These are phyloP conservation scores for Halcyon chelicuti DNA, from an alignment of 2,797 vertebrate species.

Conservation along the genomic window DNA sequence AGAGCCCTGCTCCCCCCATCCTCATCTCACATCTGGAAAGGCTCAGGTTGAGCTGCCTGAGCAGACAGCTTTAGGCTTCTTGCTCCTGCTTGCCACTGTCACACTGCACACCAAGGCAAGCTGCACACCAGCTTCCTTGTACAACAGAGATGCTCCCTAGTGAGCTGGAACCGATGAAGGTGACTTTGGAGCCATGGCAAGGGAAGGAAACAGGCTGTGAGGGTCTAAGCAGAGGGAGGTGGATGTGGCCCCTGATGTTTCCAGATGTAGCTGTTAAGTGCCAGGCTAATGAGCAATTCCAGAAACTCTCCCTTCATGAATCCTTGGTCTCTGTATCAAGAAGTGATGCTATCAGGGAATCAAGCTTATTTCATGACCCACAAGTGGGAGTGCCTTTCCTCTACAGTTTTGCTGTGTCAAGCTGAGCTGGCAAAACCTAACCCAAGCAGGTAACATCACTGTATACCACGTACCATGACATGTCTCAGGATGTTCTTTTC, in stretches of 20 bases:
- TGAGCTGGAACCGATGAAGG: not conserved
- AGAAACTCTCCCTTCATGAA: not conserved
- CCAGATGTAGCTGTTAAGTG: not conserved
- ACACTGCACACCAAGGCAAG: accelerated
- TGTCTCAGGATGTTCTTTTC: not conserved
- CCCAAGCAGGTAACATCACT: not conserved
- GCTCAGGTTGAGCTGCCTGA: not conserved
- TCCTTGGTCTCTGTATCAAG: not conserved
- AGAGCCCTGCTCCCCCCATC: not conserved
- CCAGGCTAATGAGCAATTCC: not conserved
- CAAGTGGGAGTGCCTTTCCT: not conserved
- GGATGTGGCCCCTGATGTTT: not conserved
- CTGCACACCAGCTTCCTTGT: not conserved
- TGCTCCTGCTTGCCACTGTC: not conserved
- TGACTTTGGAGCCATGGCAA: not conserved
- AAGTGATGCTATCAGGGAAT: not conserved
- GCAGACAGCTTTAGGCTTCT: not conserved
- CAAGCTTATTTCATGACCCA: not conserved
- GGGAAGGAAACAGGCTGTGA: not conserved
- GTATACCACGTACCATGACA: not conserved
- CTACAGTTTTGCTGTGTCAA: not conserved
- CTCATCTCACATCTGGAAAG: no score
- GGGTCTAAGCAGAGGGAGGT: not conserved
- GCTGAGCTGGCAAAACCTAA: not conserved
- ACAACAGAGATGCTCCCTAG: not conserved